Base-by-base conservation (phyloP, 1,140 invertebrate species). In the Cotesia typhae region DNA sequence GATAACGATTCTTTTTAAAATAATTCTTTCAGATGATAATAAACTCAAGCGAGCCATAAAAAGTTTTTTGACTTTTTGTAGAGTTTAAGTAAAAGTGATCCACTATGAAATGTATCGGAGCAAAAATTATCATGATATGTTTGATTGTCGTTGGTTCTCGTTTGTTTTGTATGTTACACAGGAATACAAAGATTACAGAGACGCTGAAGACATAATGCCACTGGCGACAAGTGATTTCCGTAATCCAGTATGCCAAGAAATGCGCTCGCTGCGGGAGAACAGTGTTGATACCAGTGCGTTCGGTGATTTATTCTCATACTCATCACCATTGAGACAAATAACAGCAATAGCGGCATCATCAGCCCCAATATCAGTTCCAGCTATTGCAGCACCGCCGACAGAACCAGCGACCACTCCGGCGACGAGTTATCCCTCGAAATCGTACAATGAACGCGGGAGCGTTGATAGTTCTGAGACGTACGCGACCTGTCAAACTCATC, bases 401-500 rank as follows among this genome's bases (percentile, higher is more conserved):
- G 81, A 80, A 41, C 60, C 70, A 28, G 78, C 78, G 37, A 71
- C 9, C 41, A 47, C 41, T 7, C 41, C 41, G 41, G 41, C 14
- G 10, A 60, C 57, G 51, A 10, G 2, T 51, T 59, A 41, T 59
- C 55, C 20, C 6, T 55, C 7, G 35, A 87, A 88, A 75, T 85
- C 85, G 70, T 89, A 89, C 79, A 90, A 88, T 74, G 93, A 94
- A 67, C 85, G 93, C 72, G 92, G 91, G 66, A 94, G 92, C 81
- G 90, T 94, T 55, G 93, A 94, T 80, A 95, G 93, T 79, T 94
- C 93, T 37, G 96, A 98, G 87, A 98, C 96, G 69, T 98, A 96
- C 87, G 95, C 95, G 82, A 97, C 95, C 87, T 98, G 96, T 89
- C 93, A 95, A 88, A 98, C 96, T 75, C 95, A 97, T 88, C 95